phyloP scores from a whole-genome alignment of 2,888 invertebrate genomes.

The Diloba caeruleocephala region DNA sequence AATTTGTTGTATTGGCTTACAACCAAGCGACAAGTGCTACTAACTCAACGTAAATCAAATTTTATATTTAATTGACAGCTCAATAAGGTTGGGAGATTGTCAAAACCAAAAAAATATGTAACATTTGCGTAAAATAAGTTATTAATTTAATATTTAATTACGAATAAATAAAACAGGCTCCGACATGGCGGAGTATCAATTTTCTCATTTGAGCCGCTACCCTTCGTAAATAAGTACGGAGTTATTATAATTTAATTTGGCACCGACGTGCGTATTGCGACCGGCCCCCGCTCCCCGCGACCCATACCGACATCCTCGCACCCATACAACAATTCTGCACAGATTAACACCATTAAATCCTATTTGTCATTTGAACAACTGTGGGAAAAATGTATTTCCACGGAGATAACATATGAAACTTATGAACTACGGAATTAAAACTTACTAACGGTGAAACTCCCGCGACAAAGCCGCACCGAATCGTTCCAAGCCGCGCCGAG shows the following conservation, averaged over 20 bases:
- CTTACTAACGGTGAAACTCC: slow-evolving; percentile 1
- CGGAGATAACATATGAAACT: neutral
- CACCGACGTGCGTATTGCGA: neutral
- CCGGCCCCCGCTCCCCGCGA: neutral
- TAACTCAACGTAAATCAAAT: neutral
- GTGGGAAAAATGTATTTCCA: slow-evolving; percentile 2
- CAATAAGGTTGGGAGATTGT: neutral
- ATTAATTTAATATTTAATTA: slow-evolving; percentile 15
- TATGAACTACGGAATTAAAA: slow-evolving; percentile 8
- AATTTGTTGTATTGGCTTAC: too few relatives aligned
- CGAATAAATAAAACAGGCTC: slow-evolving; percentile 12
- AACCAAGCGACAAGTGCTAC: too few relatives aligned
- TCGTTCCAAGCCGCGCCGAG: too few relatives aligned
- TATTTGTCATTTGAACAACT: slow-evolving; percentile 6
- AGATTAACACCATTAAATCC: slow-evolving; percentile 9
- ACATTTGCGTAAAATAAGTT: slow-evolving; percentile 19
- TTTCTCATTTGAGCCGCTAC: slow-evolving; percentile 23
- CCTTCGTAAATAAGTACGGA: slow-evolving; percentile 24
- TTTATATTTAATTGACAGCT: slow-evolving; percentile 4
- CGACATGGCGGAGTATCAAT: slow-evolving; percentile 24
- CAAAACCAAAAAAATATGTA: slow-evolving; percentile 6
- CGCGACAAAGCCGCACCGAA: too few relatives aligned
- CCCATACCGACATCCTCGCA: neutral
- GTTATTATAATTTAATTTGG: slow-evolving; percentile 31
- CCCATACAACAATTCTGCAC: neutral